phyloP scores from a whole-genome alignment of 2,797 vertebrate species.

The Tachyglossus aculeatus region DNA sequence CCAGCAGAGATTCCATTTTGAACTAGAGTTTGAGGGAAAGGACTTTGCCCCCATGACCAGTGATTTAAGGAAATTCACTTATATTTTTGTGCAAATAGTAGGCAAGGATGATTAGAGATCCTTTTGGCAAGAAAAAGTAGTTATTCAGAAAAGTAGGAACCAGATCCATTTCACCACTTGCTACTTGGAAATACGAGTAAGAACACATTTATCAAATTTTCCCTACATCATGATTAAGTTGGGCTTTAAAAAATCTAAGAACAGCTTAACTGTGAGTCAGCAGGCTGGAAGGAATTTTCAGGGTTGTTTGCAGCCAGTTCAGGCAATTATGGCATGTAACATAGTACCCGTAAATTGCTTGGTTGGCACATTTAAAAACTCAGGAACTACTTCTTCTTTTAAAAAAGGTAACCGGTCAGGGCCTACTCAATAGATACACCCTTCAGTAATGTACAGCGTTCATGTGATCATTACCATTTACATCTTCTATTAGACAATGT shows the following conservation, averaged over 20 bases:
- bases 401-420: constrained; percentile 51
- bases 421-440: constrained; percentile 49
- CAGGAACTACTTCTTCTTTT: constrained; percentile 54
- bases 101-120: not conserved
- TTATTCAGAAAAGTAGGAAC: constrained; percentile 27
- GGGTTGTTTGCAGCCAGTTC: not conserved
- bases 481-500: too few species aligned
- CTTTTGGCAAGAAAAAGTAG: not conserved
- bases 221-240: not conserved
- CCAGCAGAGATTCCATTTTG: too few species aligned
- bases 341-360: constrained; percentile 46
- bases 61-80: too few species aligned
- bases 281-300: constrained; percentile 1
- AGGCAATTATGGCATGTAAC: constrained; percentile 36
- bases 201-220: constrained; percentile 1
- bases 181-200: not conserved
- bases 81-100: not conserved
- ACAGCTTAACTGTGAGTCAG: constrained; percentile 16
- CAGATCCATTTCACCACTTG: constrained; percentile 11
- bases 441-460: constrained; percentile 50
- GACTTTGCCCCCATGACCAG: too few species aligned
- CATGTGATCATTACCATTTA: too few species aligned
- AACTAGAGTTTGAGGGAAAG: too few species aligned
- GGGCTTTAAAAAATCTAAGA: constrained; percentile 15
- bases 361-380: constrained; percentile 47